These are phyloP conservation scores for Iguana delicatissima DNA, from an alignment of 2,797 vertebrate genomes.

Conservation along the genomic window DNA sequence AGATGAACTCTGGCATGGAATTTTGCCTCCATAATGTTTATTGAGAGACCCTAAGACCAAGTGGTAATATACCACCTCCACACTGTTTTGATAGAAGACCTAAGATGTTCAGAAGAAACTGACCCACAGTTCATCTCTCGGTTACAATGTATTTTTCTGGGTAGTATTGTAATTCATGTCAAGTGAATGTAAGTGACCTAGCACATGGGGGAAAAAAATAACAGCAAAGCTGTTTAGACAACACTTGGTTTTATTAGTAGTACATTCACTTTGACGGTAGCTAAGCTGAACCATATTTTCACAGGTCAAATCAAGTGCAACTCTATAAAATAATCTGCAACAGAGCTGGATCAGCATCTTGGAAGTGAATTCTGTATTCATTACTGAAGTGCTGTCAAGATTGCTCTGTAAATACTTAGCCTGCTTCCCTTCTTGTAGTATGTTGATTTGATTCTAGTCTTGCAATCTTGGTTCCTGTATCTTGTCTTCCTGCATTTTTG, in stretches of 20 bases:
- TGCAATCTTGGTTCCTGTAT: neutral
- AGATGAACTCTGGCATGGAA: neutral
- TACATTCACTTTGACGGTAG: conserved; percentile 2
- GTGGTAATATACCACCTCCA: neutral
- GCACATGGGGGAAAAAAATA: neutral
- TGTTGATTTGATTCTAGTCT: neutral
- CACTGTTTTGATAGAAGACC: neutral
- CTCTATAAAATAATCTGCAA: conserved; percentile 4
- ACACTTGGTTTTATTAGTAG: neutral
- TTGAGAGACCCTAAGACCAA: neutral
- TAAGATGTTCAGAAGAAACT: neutral
- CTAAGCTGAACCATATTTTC: neutral
- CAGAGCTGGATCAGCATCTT: conserved; percentile 10
- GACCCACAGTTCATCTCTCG: neutral
- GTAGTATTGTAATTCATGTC: neutral
- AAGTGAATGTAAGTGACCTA: neutral
- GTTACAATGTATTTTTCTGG: neutral
- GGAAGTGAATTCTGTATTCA: neutral
- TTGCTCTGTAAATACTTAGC: neutral
- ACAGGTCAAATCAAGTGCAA: conserved; percentile 19
- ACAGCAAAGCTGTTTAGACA: neutral
- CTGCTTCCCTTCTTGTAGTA: neutral
- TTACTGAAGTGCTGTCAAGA: neutral
- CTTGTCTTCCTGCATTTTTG: neutral
- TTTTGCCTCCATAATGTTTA: neutral